Conservation (phyloP, 1,140 invertebrate species). For the Zaprionus lachaisei region DNA sequence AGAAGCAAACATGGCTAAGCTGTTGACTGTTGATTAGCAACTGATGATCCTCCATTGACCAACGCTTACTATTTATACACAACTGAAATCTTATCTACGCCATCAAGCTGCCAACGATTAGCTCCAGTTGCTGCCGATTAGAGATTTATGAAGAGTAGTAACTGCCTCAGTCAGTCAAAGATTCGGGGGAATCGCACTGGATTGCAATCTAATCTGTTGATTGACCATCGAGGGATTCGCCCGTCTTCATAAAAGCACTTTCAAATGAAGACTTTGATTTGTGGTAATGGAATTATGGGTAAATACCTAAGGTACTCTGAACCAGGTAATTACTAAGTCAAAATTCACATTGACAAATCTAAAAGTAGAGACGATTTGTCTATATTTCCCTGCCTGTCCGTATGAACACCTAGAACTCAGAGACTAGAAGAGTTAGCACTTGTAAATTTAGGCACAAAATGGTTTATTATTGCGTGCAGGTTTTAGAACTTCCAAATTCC, state of each 20-base stretch:
- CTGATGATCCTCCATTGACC: background rate
- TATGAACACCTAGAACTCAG: background rate
- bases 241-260: background rate
- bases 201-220: background rate
- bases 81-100: background rate
- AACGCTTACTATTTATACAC: background rate
- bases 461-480: background rate
- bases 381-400: background rate
- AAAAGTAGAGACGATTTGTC: background rate
- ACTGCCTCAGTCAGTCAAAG: background rate
- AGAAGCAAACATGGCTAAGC: background rate
- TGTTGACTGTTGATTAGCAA: background rate
- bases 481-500: background rate
- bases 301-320: background rate
- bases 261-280: background rate
- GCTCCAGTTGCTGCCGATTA: background rate
- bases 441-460: too few relatives aligned
- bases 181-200: background rate
- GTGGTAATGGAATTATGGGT: background rate
- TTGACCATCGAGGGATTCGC: constrained; percentile 1
- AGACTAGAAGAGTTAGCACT: background rate
- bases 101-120: background rate
- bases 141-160: background rate
- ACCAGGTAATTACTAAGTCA: background rate
- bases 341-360: background rate